These are phyloP conservation scores for Callaeas wilsoni DNA, from an alignment of 2,113 vertebrate species.

Conservation along the genomic window DNA sequence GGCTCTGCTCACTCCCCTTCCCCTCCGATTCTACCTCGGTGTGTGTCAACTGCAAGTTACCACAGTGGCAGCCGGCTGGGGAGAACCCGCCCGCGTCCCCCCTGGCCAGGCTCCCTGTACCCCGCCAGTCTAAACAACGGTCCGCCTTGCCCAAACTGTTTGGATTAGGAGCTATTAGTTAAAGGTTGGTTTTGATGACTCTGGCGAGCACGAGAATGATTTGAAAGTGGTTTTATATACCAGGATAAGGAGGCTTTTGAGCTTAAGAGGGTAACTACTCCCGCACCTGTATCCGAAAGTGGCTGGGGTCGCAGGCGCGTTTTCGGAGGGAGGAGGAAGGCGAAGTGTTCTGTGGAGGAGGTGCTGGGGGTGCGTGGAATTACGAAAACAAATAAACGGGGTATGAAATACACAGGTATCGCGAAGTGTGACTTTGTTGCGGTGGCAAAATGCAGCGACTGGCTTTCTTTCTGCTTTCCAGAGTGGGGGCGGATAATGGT, in stretches of 20 bases:
- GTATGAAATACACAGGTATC: not conserved
- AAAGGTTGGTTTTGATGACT: slow-evolving; percentile 19
- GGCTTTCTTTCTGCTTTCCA: not conserved
- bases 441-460: not conserved
- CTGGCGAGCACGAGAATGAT: not conserved
- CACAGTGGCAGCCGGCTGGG: not conserved
- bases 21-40: not conserved
- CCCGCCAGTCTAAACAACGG: slow-evolving; percentile 42
- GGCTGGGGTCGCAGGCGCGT: not conserved
- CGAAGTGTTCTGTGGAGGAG: not conserved
- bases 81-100: not conserved
- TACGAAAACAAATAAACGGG: not conserved
- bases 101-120: not conserved
- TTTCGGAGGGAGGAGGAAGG: not conserved
- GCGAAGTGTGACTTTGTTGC: not conserved
- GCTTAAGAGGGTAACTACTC: not conserved
- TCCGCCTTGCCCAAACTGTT: slow-evolving; percentile 18
- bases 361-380: not conserved
- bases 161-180: slow-evolving; percentile 46
- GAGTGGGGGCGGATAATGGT: not conserved
- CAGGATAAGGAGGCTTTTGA: slow-evolving; percentile 19
- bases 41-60: not conserved
- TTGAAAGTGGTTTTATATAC: slow-evolving; percentile 12
- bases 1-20: not conserved
- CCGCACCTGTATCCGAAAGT: slow-evolving; percentile 47